Evolutionary conservation across 2,113 vertebrate genomes (phyloP).

Genomic region (Onychorhynchus coronatus): DNA sequence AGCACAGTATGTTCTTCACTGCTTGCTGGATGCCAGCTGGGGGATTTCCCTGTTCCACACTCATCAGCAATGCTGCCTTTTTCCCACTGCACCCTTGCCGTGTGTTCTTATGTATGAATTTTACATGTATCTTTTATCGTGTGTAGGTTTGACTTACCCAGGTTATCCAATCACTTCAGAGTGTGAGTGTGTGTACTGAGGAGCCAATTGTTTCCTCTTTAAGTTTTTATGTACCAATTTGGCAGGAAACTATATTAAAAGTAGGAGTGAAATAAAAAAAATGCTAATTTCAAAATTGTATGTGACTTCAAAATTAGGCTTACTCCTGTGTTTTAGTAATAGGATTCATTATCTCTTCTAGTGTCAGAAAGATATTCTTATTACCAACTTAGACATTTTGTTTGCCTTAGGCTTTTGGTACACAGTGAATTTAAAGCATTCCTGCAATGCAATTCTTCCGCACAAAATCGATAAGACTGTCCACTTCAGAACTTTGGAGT

Average conservation of each 20-base stretch:
- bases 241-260: background rate
- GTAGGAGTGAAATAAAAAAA: background rate
- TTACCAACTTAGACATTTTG: background rate
- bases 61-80: background rate
- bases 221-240: background rate
- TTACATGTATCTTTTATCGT: background rate
- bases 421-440: conserved; percentile 25
- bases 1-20: background rate
- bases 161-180: background rate
- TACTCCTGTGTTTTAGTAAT: conserved; percentile 15
- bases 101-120: background rate
- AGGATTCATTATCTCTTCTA: conserved; percentile 30
- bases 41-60: background rate
- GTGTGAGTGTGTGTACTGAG: background rate
- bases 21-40: background rate
- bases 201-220: background rate
- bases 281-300: background rate
- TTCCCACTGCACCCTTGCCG: background rate
- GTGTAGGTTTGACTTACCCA: background rate
- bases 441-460: conserved; percentile 26
- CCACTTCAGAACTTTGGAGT: conserved; percentile 22
- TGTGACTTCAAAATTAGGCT: conserved; percentile 15
- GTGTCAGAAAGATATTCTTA: background rate
- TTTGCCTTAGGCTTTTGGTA: conserved; percentile 5
- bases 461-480: conserved; percentile 12